Evolutionary conservation across 2,888 invertebrate genomes (phyloP).

Genomic region (Drosophila mayaguana): DNA sequence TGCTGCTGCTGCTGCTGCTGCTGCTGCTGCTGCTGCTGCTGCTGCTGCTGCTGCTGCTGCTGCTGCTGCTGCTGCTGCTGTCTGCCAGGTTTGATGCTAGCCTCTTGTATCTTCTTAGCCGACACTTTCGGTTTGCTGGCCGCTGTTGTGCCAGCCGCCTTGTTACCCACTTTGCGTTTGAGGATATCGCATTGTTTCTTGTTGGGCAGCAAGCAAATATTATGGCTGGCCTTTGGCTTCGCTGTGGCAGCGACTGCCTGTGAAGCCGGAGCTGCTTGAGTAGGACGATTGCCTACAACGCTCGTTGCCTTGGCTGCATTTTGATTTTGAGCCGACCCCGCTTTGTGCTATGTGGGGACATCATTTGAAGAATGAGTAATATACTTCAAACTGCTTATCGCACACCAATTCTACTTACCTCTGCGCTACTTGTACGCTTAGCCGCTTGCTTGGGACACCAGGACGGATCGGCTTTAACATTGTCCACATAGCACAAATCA

Average conservation of each 20-base stretch:
- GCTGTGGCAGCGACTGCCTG: slow-evolving; percentile 6
- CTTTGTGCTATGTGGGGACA: slow-evolving; percentile 60
- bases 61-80: slow-evolving; percentile 32
- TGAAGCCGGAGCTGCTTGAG: slow-evolving; percentile 1
- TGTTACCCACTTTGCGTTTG: slow-evolving; percentile 77
- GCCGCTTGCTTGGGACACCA: slow-evolving; percentile 76
- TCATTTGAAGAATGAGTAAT: slow-evolving; percentile 49
- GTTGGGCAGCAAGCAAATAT: slow-evolving; percentile 79
- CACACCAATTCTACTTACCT: slow-evolving; percentile 65
- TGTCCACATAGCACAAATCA: slow-evolving; percentile 76
- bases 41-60: slow-evolving; percentile 17
- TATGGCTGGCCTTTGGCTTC: slow-evolving; percentile 64
- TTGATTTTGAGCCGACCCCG: slow-evolving; percentile 9
- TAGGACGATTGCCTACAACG: neutral
- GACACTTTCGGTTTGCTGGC: slow-evolving; percentile 30
- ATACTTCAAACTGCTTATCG: slow-evolving; percentile 16
- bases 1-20: slow-evolving; percentile 28
- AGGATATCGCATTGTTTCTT: slow-evolving; percentile 81
- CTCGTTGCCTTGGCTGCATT: slow-evolving; percentile 20
- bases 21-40: slow-evolving; percentile 21
- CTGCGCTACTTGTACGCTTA: slow-evolving; percentile 57
- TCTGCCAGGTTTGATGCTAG: slow-evolving; percentile 25
- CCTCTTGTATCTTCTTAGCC: slow-evolving; percentile 52
- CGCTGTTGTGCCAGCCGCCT: slow-evolving; percentile 43
- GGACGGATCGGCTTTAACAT: slow-evolving; percentile 82